Base-by-base conservation (phyloP, 2,888 invertebrate species). In the Cosmia trapezina region DNA sequence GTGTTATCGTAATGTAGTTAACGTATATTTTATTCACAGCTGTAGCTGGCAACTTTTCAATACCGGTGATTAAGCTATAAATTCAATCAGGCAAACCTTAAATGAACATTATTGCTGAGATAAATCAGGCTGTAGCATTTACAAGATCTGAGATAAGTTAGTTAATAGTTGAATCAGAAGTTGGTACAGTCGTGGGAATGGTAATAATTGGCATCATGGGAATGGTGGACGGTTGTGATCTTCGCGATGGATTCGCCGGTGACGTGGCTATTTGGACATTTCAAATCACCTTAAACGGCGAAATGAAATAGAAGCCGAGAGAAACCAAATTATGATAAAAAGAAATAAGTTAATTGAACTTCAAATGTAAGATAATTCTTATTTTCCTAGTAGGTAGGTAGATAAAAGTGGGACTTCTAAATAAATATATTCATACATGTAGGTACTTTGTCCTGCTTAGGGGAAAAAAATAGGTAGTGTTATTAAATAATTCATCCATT, bases 131-230 rank as follows among this genome's bases (percentile, higher is more conserved):
- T 86, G 78, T 76, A 85, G 75, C 79, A 74, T 85, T 85, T 76
- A 70, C 77, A 74, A 82, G 78, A 81, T 83, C 83, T 76, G 69
- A 86, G 86, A 89, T 90, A n/a, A n/a, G n/a, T n/a, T n/a, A n/a
- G n/a, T n/a, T n/a, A 87, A 89, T 87, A 86, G 86, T 85, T 86
- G 86, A 87, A 87, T 88, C 84, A 89, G n/a, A 87, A 86, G 87
- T 85, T 83, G 86, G 86, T 86, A 85, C 81, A 88, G 87, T 87
- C 93, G 93, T 93, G 93, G 91, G 93, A 93, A 93, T 89, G 79
- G 86, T 89, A 89, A 92, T 91, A 92, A 92, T 91, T 92, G 89
- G 91, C 90, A 88, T 85, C 89, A 90, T 91, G 92, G 88, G 90
- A 93, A 91, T 88, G 88, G 88, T 83, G 89, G 87, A 80, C 73